A percentile compares a stretch with the other conserved stretches of the same genome.
These are phyloP conservation scores for Cyrtorhinus lividipennis DNA, from an alignment of 1,140 invertebrate species.

Conservation along the genomic window DNA sequence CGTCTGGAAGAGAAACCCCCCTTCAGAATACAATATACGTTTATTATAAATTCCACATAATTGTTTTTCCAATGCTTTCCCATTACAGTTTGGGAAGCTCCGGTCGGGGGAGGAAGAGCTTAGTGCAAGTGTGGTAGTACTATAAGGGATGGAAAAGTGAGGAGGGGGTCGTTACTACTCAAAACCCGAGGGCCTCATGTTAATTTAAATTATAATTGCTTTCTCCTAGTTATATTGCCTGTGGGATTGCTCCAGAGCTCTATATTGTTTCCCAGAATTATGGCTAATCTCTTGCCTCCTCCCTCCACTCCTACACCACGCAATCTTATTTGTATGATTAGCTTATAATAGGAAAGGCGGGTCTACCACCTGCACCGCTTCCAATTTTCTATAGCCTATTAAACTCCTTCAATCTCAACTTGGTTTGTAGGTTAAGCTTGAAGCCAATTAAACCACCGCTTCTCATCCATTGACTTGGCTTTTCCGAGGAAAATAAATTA, in stretches of 20 bases:
- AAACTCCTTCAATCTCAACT: slow-evolving; percentile 14
- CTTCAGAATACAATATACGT: slow-evolving; percentile 7
- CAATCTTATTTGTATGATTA: slow-evolving; percentile 17
- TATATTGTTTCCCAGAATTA: slow-evolving; percentile 17
- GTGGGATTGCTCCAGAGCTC: slow-evolving; percentile 13
- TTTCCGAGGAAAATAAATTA: slow-evolving; percentile 8
- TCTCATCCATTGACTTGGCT: slow-evolving; percentile 3
- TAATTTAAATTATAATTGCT: slow-evolving; percentile 17
- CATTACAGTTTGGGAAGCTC: slow-evolving; percentile 13
- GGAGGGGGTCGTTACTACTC: slow-evolving; percentile 2
- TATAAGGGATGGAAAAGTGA: too few species aligned
- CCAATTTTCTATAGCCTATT: slow-evolving; percentile 16
- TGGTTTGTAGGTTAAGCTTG: slow-evolving; percentile 9
- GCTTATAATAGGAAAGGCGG: slow-evolving; percentile 16
- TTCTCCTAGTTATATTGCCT: slow-evolving; percentile 17
- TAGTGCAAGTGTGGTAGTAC: not conserved
- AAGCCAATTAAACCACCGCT: slow-evolving; percentile 9
- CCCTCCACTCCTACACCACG: not conserved
- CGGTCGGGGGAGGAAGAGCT: not conserved
- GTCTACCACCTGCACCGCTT: slow-evolving; percentile 6
- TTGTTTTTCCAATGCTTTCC: slow-evolving; percentile 16
- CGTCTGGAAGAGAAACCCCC: not conserved
- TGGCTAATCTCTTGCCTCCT: slow-evolving; percentile 10
- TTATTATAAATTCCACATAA: slow-evolving; percentile 17
- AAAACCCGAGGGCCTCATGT: slow-evolving; percentile 15